Conservation (phyloP, 2,797 vertebrate genomes). For the Delichon dasypus region DNA sequence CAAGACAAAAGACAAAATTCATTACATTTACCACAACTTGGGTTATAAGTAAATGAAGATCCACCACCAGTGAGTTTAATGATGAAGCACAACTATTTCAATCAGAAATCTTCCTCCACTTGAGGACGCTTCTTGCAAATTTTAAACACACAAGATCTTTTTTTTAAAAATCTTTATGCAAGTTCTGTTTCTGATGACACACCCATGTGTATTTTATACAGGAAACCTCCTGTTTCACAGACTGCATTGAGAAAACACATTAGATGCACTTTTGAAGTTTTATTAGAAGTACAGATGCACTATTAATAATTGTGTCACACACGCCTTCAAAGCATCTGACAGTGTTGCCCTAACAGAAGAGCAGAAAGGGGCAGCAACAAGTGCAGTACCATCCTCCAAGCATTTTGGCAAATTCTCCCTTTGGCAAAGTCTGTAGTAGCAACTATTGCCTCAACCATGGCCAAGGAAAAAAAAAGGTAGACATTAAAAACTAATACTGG, state of each 20-base stretch:
- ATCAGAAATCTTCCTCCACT: neutral
- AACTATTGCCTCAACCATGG: neutral
- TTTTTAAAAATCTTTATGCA: neutral
- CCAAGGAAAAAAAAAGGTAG: neutral
- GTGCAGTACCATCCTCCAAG: neutral
- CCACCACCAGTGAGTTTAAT: neutral
- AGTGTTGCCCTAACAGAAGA: neutral
- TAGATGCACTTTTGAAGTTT: neutral
- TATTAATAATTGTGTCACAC: constrained; percentile 10
- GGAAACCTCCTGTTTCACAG: neutral
- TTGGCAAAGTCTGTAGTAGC: neutral
- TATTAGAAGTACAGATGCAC: neutral
- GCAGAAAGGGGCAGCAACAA: neutral
- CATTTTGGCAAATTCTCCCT: neutral
- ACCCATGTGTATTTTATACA: neutral
- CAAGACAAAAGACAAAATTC: neutral
- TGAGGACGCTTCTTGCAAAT: neutral
- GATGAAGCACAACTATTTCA: neutral
- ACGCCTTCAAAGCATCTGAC: neutral
- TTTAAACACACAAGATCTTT: neutral
- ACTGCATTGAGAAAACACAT: neutral
- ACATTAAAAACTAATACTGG: neutral
- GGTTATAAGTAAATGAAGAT: neutral
- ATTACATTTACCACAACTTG: neutral
- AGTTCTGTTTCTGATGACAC: neutral